Base-by-base conservation (phyloP, 1,140 invertebrate genomes). In the Eubasilissa regina region DNA sequence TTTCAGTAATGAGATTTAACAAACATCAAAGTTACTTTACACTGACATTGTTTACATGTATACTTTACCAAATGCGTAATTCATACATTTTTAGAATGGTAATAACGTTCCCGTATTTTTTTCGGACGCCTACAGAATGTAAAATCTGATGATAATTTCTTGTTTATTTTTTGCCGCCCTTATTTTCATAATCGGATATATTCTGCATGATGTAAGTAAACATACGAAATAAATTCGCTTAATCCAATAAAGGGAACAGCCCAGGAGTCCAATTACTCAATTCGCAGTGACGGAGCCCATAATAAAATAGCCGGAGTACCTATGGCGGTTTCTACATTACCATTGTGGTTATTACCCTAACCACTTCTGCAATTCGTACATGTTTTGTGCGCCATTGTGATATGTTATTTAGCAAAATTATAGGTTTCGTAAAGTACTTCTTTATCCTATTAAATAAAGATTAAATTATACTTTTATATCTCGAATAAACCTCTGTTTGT, bases 211-310 rank as follows among this genome's bases (percentile, higher is more conserved):
- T 17, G 35, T 66, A 66, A 66, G 44, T 44, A 66, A 56, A 66
- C 43, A 66, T 64, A 35, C 19, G 35, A 35, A 25, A 35, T 64
- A 15, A 44, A 35, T 64, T 64, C 15, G 44, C 47, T 51, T 70
- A 51, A 51, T 70, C 47, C 66, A 19, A 70, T 70, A 70, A 62
- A 43, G 60, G 60, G 25, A 62, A 25, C 35, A 25, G 51, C 11
- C 3, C 45, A 12, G 66, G 45, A 51, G 15, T 70, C 45, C 47
- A 53, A 70, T 51, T 68, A 68, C 44, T 68, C 48, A 72, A 72
- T 53, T 47, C 12, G 10, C 11, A 44, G n/a, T 53, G 9, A 64
- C 60, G 19, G 15, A 53, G 19, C 9, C 68, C 19, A 51, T 51
- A 53, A 72, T 19, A 72, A 72, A 35, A 43, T 25, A 51, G 45